Conservation (phyloP, 2,797 vertebrate genomes). For the Karalla daura region DNA sequence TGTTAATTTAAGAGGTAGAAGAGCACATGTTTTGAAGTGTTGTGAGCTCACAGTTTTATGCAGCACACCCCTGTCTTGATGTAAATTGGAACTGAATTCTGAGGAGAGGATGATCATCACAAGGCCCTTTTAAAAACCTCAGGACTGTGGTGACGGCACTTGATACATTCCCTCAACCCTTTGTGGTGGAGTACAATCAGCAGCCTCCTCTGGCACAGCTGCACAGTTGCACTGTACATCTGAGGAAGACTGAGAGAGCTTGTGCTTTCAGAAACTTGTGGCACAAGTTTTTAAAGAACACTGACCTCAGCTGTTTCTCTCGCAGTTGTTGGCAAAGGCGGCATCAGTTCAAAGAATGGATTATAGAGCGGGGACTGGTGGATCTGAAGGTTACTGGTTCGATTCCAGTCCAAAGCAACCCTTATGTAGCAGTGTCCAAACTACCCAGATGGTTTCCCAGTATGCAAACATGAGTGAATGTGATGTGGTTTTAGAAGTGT, state of each 20-base stretch:
- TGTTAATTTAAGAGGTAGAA: background rate
- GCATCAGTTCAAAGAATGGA: background rate
- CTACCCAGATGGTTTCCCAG: no score
- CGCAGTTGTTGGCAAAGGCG: no score
- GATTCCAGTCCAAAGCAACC: no score
- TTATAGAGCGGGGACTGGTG: no score
- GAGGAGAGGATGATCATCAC: background rate
- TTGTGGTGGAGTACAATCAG: background rate
- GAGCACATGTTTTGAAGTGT: background rate
- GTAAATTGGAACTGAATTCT: background rate
- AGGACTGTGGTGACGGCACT: background rate
- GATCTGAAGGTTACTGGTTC: no score
- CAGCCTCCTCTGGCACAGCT: background rate
- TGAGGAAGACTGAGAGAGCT: background rate
- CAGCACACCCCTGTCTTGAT: background rate
- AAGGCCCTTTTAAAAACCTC: conserved; percentile 5
- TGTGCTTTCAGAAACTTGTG: background rate
- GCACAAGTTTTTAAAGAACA: no score
- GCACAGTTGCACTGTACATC: background rate
- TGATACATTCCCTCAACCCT: background rate
- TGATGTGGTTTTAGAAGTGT: no score
- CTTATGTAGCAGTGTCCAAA: no score
- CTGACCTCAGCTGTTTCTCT: no score
- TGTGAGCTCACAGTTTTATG: background rate
- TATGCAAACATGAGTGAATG: no score